Conservation (phyloP, 1,140 invertebrate species). For the Eriosoma lanigerum region DNA sequence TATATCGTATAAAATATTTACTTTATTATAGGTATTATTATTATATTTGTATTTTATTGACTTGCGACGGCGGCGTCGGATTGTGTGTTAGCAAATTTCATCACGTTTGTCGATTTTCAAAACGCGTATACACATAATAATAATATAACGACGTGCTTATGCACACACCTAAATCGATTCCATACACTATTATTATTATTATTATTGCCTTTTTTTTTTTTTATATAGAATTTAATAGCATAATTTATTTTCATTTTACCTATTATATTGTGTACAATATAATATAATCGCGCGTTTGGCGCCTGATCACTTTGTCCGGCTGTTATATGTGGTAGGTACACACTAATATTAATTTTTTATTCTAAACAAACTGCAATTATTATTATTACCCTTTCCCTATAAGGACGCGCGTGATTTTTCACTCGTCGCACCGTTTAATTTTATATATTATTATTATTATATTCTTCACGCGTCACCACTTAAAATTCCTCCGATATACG, state of each 20-base stretch:
- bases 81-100: background rate
- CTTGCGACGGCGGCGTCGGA: background rate
- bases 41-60: too few species aligned
- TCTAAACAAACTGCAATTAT: background rate
- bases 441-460: too few species aligned
- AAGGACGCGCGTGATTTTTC: background rate
- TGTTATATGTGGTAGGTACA: too few species aligned
- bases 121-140: background rate
- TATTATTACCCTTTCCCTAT: background rate
- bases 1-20: background rate
- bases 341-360: too few species aligned
- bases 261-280: too few species aligned
- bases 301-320: too few species aligned
- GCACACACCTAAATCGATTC: too few species aligned
- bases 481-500: background rate
- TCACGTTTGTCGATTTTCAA: conserved; percentile 22
- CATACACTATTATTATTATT: background rate
- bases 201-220: too few species aligned
- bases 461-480: background rate
- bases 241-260: too few species aligned
- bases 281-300: too few species aligned
- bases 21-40: conserved; percentile 1
- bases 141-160: too few species aligned
- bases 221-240: background rate
- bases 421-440: too few species aligned